Conservation (phyloP, 2,797 vertebrate species). For the Yasuhikotakia modesta region DNA sequence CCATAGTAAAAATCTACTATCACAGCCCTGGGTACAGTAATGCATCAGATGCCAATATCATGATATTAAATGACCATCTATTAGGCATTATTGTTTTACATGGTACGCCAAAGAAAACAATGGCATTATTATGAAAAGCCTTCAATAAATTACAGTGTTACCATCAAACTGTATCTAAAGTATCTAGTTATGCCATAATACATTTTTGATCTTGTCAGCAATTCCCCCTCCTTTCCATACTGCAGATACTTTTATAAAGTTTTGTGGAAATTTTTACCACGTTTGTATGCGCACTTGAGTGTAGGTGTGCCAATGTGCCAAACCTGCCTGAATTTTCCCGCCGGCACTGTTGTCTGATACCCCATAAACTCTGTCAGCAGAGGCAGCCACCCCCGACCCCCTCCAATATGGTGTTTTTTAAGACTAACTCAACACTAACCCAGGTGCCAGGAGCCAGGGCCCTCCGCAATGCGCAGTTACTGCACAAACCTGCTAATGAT, state of each 20-base stretch:
- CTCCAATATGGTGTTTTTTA: constrained; percentile 49
- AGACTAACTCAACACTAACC: constrained; percentile 58
- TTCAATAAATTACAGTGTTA: too few species aligned
- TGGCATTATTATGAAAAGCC: too few species aligned
- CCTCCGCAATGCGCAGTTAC: constrained; percentile 55
- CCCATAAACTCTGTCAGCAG: constrained; percentile 56
- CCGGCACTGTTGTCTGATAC: constrained; percentile 49
- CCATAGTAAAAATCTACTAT: too few species aligned
- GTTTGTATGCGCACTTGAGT: constrained; percentile 27
- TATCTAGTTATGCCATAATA: not conserved
- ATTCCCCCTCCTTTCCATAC: not conserved
- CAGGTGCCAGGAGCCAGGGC: constrained; percentile 59
- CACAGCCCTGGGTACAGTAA: too few species aligned
- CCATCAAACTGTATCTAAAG: not conserved
- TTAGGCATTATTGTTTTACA: too few species aligned
- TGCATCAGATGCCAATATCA: too few species aligned
- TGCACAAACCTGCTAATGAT: constrained; percentile 59
- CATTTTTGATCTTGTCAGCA: not conserved
- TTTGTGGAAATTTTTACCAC: constrained; percentile 12
- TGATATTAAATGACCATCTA: too few species aligned
- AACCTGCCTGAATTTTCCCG: constrained; percentile 42
- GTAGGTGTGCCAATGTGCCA: constrained; percentile 11
- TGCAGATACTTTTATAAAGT: constrained; percentile 31
- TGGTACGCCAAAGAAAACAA: too few species aligned
- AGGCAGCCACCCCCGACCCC: constrained; percentile 24